phyloP scores from a whole-genome alignment of 2,888 invertebrate species.

The Tortricodes alternella region DNA sequence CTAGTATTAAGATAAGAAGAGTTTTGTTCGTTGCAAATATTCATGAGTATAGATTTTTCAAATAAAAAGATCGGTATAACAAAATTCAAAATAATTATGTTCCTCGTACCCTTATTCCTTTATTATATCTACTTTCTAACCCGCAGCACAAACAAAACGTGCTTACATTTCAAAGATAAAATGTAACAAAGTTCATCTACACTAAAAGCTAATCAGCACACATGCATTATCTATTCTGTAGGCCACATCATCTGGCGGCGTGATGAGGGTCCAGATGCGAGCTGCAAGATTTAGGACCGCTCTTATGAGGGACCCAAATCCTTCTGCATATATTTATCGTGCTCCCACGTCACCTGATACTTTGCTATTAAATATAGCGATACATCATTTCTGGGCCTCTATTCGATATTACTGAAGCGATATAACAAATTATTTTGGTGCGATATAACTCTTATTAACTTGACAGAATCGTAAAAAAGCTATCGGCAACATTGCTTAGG shows the following conservation, averaged over 20 bases:
- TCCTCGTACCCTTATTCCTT: no score
- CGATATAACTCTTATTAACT: no score
- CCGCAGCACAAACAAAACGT: not conserved
- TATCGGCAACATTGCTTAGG: no score
- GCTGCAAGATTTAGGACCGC: slow-evolving; percentile 27
- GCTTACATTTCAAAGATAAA: not conserved
- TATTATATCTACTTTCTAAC: not conserved
- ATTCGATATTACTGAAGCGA: not conserved
- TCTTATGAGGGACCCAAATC: slow-evolving; percentile 28
- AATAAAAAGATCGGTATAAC: no score
- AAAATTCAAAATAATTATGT: no score
- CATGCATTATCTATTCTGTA: slow-evolving; percentile 23
- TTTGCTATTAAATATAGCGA: slow-evolving; percentile 27
- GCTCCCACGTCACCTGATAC: slow-evolving; percentile 29
- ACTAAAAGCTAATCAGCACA: slow-evolving; percentile 17
- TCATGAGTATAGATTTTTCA: no score
- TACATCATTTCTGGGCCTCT: slow-evolving; percentile 12
- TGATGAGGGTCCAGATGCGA: slow-evolving; percentile 29
- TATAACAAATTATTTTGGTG: no score
- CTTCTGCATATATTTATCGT: slow-evolving; percentile 31
- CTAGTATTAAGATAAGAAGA: no score
- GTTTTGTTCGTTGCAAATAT: no score
- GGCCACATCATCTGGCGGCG: slow-evolving; percentile 24
- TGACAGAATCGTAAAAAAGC: no score
- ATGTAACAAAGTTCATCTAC: not conserved